These are phyloP conservation scores for Caracal caracal DNA, from an alignment of 2,113 vertebrate genomes.

Conservation along the genomic window DNA sequence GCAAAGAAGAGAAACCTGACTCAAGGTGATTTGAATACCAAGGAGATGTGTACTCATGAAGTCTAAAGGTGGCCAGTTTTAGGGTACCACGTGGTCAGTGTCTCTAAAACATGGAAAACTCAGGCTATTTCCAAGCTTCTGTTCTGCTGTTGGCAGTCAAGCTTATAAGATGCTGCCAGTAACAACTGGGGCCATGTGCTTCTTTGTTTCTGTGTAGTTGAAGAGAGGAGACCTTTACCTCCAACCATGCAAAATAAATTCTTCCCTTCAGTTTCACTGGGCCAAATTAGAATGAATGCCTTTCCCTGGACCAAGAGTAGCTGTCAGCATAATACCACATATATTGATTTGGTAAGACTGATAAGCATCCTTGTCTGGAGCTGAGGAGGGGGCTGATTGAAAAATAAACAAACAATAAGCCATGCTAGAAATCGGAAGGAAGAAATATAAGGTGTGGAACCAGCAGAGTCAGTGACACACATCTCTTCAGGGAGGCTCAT, in stretches of 20 bases:
- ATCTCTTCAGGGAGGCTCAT: background rate
- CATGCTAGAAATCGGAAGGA: background rate
- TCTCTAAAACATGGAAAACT: background rate
- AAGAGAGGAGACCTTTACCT: background rate
- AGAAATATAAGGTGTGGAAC: background rate
- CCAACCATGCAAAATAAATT: background rate
- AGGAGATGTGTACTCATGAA: background rate
- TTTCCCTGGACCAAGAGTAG: background rate
- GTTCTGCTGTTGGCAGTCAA: rapidly evolving
- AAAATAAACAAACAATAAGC: background rate
- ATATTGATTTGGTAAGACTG: background rate
- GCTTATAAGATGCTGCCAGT: background rate
- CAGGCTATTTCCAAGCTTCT: background rate
- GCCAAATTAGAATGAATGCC: background rate
- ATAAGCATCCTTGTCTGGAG: background rate
- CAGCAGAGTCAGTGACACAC: background rate
- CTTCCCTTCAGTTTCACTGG: background rate
- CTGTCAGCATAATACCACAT: background rate
- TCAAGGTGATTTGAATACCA: background rate
- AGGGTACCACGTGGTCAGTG: rapidly evolving
- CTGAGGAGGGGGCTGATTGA: background rate
- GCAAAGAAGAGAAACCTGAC: background rate
- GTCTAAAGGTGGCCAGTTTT: background rate
- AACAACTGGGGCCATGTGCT: background rate
- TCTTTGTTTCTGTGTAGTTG: background rate